Percentiles rank a stretch among this genome's conserved stretches.
Conservation (phyloP, 2,888 invertebrate genomes). For the Hoplodrina ambigua region DNA sequence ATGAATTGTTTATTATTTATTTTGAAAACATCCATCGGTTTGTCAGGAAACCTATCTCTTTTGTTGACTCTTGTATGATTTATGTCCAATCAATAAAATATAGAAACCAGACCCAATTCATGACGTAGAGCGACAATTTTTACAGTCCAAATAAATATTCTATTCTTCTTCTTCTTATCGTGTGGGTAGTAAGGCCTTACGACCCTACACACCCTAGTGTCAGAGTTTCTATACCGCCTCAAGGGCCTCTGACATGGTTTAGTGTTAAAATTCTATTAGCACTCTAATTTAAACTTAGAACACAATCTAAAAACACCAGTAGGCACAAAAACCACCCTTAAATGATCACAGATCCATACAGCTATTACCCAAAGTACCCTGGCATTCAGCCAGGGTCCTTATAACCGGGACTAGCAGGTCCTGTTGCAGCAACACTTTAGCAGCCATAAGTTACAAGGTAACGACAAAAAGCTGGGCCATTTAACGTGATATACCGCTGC, state of each 20-base stretch:
- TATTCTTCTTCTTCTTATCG: no score
- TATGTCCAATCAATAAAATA: neutral
- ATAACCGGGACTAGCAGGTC: conserved; percentile 49
- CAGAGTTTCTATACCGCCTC: no score
- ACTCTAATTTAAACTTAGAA: neutral
- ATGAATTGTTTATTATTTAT: no score
- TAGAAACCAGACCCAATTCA: neutral
- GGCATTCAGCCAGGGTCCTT: conserved; percentile 49
- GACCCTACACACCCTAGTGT: no score
- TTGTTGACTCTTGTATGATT: neutral
- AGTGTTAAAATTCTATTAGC: no score
- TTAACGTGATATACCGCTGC: conserved; percentile 83
- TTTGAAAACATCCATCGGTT: no score
- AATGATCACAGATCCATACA: conserved; percentile 26
- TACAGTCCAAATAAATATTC: no score
- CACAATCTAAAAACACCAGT: neutral
- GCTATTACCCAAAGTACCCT: conserved; percentile 33
- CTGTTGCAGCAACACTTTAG: conserved; percentile 63
- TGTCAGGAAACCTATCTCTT: no score
- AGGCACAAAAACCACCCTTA: conserved; percentile 2
- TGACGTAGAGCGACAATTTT: no score
- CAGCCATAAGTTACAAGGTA: conserved; percentile 84
- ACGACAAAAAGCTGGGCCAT: conserved; percentile 84
- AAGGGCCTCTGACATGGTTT: no score
- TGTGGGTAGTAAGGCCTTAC: no score